A percentile compares a stretch with the other conserved stretches of the same genome.
These are phyloP conservation scores for Oopsacas minuta DNA, from an alignment of 37 sponge, comb jelly and placozoan species.

Conservation along the genomic window DNA sequence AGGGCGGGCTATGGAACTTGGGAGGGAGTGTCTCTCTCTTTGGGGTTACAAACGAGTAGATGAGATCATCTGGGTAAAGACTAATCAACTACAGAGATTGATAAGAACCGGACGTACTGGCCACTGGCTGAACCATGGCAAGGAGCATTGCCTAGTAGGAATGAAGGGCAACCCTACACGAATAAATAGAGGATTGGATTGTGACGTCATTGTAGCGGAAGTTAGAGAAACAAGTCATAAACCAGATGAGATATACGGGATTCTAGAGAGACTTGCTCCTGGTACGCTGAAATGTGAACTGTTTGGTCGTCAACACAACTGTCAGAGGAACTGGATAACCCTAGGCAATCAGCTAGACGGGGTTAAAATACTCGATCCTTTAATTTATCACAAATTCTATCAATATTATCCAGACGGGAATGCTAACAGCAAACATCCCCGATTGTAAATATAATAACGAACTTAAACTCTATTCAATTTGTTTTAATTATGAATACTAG, in stretches of 20 bases:
- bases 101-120: conserved; percentile 92
- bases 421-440: neutral
- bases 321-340: conserved; percentile 92
- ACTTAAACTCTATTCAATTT: neutral
- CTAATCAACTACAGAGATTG: conserved; percentile 87
- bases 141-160: conserved; percentile 95
- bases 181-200: conserved; percentile 42
- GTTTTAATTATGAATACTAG: neutral
- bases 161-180: conserved; percentile 55
- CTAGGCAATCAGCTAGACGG: conserved; percentile 90
- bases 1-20: conserved; percentile 93
- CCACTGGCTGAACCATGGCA: conserved; percentile 97
- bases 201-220: conserved; percentile 88
- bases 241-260: conserved; percentile 91
- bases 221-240: conserved; percentile 84
- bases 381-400: conserved; percentile 34
- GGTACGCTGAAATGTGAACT: conserved; percentile 77
- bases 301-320: conserved; percentile 86
- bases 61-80: conserved; percentile 92
- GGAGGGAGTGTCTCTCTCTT: conserved; percentile 68
- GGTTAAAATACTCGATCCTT: conserved; percentile 38
- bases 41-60: conserved; percentile 90
- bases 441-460: neutral
- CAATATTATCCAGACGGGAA: conserved; percentile 48
- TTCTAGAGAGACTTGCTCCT: conserved; percentile 79